These are phyloP conservation scores for Anarsia innoxiella DNA, from an alignment of 2,888 invertebrate species.

Conservation along the genomic window DNA sequence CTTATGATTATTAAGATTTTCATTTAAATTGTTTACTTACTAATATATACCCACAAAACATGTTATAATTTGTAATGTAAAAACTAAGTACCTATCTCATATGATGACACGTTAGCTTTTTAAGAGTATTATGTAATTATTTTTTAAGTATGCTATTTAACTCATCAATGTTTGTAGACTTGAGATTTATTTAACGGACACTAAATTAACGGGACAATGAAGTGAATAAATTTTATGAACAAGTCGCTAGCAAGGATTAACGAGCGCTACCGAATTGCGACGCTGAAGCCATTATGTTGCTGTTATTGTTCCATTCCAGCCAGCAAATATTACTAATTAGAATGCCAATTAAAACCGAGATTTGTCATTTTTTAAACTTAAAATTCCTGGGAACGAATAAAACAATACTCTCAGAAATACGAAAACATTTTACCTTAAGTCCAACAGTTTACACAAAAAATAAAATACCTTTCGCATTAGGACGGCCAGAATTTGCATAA, in stretches of 20 bases:
- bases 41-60: too few relatives aligned
- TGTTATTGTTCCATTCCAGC: slow-evolving; percentile 28
- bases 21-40: too few relatives aligned
- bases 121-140: too few relatives aligned
- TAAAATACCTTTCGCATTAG: slow-evolving; percentile 1
- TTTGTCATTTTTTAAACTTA: too few relatives aligned
- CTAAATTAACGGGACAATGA: slow-evolving; percentile 54
- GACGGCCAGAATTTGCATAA: slow-evolving; percentile 2
- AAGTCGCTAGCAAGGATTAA: slow-evolving; percentile 54
- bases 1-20: too few relatives aligned
- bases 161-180: too few relatives aligned
- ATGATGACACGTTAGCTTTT: too few relatives aligned
- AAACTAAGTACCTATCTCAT: too few relatives aligned
- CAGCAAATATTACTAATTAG: slow-evolving; percentile 14
- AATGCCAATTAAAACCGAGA: slow-evolving; percentile 7
- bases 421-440: neutral
- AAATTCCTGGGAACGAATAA: too few relatives aligned
- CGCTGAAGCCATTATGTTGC: slow-evolving; percentile 30
- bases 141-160: too few relatives aligned
- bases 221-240: slow-evolving; percentile 61
- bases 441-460: neutral
- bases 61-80: too few relatives aligned
- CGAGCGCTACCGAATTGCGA: slow-evolving; percentile 39
- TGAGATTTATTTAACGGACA: slow-evolving; percentile 46
- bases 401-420: too few relatives aligned